phyloP scores from a whole-genome alignment of 2,797 vertebrate genomes.

The Alca torda region DNA sequence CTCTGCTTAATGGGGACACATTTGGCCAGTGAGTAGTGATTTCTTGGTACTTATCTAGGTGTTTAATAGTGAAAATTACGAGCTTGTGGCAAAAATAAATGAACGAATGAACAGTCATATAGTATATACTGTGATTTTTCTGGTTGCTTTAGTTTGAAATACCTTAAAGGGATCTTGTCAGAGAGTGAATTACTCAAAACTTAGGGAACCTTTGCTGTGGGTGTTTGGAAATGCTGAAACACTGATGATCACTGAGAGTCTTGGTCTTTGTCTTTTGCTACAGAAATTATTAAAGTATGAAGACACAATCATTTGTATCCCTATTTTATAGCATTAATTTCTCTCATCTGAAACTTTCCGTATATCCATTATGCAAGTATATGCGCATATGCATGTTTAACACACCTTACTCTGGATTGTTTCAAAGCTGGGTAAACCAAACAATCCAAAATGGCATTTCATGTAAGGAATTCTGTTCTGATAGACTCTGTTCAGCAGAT shows the following conservation, averaged over 20 bases:
- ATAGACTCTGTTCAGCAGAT: neutral
- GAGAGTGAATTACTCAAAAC: neutral
- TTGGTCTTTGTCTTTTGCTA: neutral
- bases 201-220: neutral
- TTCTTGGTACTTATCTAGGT: conserved; percentile 37
- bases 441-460: neutral
- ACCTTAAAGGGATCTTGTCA: neutral
- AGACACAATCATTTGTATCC: neutral
- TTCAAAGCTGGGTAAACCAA: neutral
- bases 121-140: neutral
- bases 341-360: neutral
- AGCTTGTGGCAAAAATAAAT: conserved; percentile 34
- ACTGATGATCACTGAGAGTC: neutral
- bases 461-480: neutral
- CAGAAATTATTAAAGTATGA: neutral
- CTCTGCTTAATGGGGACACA: conserved; percentile 20
- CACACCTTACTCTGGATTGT: neutral
- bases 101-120: neutral
- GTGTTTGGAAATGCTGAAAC: neutral
- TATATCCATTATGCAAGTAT: neutral
- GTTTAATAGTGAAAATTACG: conserved; percentile 29
- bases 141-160: neutral
- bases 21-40: conserved; percentile 28
- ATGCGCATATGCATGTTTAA: rapidly evolving
- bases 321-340: neutral